phyloP scores from a whole-genome alignment of 2,797 vertebrate species.

The Sebastes oblongus region DNA sequence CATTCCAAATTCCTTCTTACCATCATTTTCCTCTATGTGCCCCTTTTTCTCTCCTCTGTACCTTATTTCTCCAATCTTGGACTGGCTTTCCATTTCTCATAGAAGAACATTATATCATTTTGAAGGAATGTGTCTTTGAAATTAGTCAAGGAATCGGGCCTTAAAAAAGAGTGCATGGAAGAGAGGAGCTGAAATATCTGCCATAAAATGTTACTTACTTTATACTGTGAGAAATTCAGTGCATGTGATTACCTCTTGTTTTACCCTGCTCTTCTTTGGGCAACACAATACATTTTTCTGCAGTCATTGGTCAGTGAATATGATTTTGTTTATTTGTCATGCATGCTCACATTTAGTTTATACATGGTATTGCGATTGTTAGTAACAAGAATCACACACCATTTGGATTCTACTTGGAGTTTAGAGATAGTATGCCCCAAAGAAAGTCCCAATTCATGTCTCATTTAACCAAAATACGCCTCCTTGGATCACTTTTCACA shows the following conservation, averaged over 20 bases:
- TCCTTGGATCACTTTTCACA: neutral
- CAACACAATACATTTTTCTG: neutral
- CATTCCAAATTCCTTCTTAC: neutral
- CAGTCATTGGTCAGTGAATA: neutral
- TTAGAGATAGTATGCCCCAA: neutral
- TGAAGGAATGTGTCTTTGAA: slow-evolving; percentile 33
- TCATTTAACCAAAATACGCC: neutral
- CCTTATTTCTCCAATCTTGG: neutral
- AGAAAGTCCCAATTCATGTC: neutral
- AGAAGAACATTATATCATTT: slow-evolving; percentile 22
- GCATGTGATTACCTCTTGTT: neutral
- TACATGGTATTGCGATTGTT: neutral
- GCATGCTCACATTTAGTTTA: neutral
- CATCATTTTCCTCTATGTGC: neutral
- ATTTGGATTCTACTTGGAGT: neutral
- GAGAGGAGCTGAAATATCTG: neutral
- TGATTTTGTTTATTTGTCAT: neutral
- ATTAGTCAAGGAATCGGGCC: neutral
- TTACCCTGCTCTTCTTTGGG: neutral
- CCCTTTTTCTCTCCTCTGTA: neutral
- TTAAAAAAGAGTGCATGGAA: neutral
- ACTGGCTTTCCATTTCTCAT: slow-evolving; percentile 11
- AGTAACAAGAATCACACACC: neutral
- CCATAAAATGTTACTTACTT: neutral
- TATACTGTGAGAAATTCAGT: neutral